A percentile compares a stretch with the other conserved stretches of the same genome.
Evolutionary conservation across 2,888 invertebrate species (phyloP).

Genomic region (Drosophila ezoana): DNA sequence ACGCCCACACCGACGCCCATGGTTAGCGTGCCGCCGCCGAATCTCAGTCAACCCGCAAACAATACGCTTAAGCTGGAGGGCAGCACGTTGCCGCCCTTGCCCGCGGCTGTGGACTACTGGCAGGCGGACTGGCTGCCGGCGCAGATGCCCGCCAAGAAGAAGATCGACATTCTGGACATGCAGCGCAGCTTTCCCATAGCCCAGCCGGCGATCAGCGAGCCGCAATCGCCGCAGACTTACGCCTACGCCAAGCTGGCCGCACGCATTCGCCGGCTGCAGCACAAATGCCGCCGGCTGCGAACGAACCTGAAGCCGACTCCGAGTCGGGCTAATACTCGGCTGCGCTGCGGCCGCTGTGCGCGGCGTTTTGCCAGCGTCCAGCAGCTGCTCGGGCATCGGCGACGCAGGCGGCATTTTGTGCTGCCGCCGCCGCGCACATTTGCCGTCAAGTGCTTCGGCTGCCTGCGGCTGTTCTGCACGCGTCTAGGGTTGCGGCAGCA

Average conservation of each 20-base stretch:
- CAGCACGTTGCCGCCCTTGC: slow-evolving; percentile 10
- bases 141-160: slow-evolving; percentile 53
- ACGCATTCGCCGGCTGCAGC: slow-evolving; percentile 56
- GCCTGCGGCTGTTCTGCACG: slow-evolving; percentile 74
- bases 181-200: slow-evolving; percentile 70
- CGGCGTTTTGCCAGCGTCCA: slow-evolving; percentile 40
- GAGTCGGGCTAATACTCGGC: slow-evolving; percentile 6
- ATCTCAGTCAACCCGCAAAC: slow-evolving; percentile 23
- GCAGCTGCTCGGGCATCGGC: slow-evolving; percentile 68
- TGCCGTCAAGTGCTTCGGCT: slow-evolving; percentile 72
- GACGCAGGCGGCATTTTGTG: slow-evolving; percentile 50
- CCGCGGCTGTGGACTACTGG: slow-evolving; percentile 52
- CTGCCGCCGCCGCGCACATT: slow-evolving; percentile 39
- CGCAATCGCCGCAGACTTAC: slow-evolving; percentile 13
- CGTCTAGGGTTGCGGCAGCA: slow-evolving; percentile 83
- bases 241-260: slow-evolving; percentile 60
- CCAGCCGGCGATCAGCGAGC: slow-evolving; percentile 13
- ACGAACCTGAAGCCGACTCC: background rate
- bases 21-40: slow-evolving; percentile 75
- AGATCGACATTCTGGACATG: slow-evolving; percentile 75
- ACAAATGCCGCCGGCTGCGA: slow-evolving; percentile 55
- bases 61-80: slow-evolving; percentile 57
- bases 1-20: slow-evolving; percentile 57
- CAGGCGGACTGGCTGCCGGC: slow-evolving; percentile 60
- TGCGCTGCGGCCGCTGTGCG: slow-evolving; percentile 49